These are phyloP conservation scores for Neria commutata DNA, from an alignment of 2,888 invertebrate genomes.

Conservation along the genomic window DNA sequence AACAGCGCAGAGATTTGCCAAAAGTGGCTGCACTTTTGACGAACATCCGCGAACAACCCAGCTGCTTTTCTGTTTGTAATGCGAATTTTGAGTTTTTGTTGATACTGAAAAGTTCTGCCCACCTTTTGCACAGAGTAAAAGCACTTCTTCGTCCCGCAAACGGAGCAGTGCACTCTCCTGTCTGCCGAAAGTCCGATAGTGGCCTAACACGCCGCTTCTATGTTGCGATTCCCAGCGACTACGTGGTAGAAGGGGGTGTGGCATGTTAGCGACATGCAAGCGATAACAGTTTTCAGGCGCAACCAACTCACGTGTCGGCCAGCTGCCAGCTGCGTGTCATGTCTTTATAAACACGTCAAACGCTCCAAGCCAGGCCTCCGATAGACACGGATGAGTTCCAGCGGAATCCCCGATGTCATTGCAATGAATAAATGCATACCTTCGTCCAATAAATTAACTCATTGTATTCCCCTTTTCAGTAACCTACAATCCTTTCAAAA, in stretches of 20 bases:
- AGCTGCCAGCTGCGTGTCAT: constrained; percentile 54
- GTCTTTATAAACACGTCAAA: constrained; percentile 55
- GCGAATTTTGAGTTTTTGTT: background rate
- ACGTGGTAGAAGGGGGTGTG: constrained; percentile 13
- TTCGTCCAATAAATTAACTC: too few species aligned
- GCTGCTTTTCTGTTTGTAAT: background rate
- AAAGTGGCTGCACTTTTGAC: background rate
- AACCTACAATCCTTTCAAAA: too few species aligned
- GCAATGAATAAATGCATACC: too few species aligned
- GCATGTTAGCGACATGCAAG: constrained; percentile 15
- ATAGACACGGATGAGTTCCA: too few species aligned
- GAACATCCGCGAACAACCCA: background rate
- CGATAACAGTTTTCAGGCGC: constrained; percentile 20
- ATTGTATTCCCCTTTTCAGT: too few species aligned
- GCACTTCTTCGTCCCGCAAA: too few species aligned
- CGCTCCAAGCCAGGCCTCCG: constrained; percentile 3
- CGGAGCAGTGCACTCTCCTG: too few species aligned
- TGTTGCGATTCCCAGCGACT: background rate
- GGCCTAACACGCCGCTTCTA: too few species aligned
- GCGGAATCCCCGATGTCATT: too few species aligned
- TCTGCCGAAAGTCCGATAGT: too few species aligned
- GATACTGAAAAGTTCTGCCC: too few species aligned
- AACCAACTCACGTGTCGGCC: constrained; percentile 31
- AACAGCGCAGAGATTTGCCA: background rate
- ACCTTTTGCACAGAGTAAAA: too few species aligned